A percentile compares a stretch with the other conserved stretches of the same genome.
phyloP scores from a whole-genome alignment of 2,888 invertebrate genomes.

The Keiferia lycopersicella region DNA sequence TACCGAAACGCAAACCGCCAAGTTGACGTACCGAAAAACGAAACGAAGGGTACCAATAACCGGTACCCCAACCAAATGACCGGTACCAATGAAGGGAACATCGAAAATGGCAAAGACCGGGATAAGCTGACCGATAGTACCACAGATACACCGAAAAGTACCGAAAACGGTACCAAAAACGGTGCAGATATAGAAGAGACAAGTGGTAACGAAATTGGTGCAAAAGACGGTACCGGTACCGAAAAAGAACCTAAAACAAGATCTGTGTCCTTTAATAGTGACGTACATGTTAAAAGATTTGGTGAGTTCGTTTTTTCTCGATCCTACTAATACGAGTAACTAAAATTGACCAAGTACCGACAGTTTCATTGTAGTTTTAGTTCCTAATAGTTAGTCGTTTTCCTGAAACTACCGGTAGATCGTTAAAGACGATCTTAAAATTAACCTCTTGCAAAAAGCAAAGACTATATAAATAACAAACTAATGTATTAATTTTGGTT shows the following conservation, averaged over 20 bases:
- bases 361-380: no score
- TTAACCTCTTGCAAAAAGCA: not conserved
- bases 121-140: conserved; percentile 58
- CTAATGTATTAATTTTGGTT: no score
- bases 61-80: conserved; percentile 73
- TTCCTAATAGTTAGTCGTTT: not conserved
- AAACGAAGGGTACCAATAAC: conserved; percentile 57
- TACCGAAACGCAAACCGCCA: conserved; percentile 58
- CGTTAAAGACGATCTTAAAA: not conserved
- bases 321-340: conserved; percentile 22
- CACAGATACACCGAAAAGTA: conserved; percentile 25
- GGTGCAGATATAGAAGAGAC: conserved; percentile 43
- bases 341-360: not conserved
- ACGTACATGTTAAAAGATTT: conserved; percentile 94
- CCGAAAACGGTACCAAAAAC: conserved; percentile 46
- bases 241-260: conserved; percentile 77
- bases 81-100: conserved; percentile 62
- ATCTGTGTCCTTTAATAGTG: conserved; percentile 94
- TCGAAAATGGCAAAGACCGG: conserved; percentile 68
- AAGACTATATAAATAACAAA: no score
- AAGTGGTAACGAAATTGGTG: conserved; percentile 60
- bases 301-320: conserved; percentile 81
- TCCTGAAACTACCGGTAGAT: not conserved
- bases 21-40: conserved; percentile 51
- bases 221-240: conserved; percentile 44